Evolutionary conservation across 1,140 invertebrate species (phyloP), one percentile per base, ranked within the genome.

Genomic region (Ostrea edulis): DNA sequence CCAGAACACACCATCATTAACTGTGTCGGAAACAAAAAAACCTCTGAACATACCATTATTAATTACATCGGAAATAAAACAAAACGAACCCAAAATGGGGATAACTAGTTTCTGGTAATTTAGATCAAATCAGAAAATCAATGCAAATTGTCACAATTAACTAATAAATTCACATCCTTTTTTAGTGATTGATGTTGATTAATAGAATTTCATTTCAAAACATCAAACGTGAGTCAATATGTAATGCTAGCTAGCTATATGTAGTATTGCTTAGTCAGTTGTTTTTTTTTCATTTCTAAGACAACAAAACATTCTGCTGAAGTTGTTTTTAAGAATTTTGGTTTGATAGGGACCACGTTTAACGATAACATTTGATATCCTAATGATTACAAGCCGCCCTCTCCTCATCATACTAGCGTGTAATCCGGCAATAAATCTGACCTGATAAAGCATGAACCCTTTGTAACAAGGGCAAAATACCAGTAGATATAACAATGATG

Each of bases 361-460:
- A 14, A 77, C 68, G 35, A 35, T 11, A 77, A 35, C 29, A 25
- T 11, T n/a, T 77, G 14, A 77, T 77, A 77, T 35, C 25, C 68
- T 77, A 77, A 77, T 77, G 22, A 77, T 77, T 9, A 29, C 29
- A 2, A 25, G 65, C 68, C 35, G 22, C 68, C 25, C 29, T 14
- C 68, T 35, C 68, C 25, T 77, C 68, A 35, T 77, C 68, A 77
- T 29, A 11, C 25, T 77, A 17, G 68, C 68, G 68, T 77, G 68
- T 77, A 77, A 77, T 77, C 68, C 29, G 9, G 25, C 68, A 29
- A 77, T 77, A 25, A 77, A 29, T 77, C 29, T 17, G 25, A 29
- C 68, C 68, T 35, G 68, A 77, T 25, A 77, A 22, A 22, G 9
- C 25, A 14, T 29, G 68, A 77, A 25, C 68, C 25, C 29, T 29